Evolutionary conservation across 2,888 invertebrate genomes (phyloP).

Genomic region (Agrenia bidenticulata): DNA sequence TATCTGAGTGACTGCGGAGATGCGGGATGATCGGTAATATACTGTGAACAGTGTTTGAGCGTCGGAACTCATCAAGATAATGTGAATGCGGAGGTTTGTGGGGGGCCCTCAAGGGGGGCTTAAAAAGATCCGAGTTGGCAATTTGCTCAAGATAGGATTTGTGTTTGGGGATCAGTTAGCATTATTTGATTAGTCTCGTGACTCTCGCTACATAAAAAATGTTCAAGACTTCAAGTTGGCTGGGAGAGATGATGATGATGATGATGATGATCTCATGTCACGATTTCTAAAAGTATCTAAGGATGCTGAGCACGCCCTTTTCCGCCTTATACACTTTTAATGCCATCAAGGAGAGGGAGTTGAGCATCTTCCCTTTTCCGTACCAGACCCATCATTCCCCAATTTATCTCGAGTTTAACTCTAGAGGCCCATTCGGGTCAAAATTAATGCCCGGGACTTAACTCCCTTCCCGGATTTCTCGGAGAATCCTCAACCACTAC

Average conservation of each 20-base stretch:
- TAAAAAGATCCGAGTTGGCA: constrained; percentile 26
- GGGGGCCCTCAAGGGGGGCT: neutral
- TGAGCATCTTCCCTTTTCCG: neutral
- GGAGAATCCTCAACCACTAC: no score
- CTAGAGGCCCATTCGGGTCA: constrained; percentile 3
- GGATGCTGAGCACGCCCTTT: constrained; percentile 26
- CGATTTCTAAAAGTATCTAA: constrained; percentile 2
- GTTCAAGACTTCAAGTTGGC: neutral
- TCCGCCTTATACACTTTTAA: constrained; percentile 10
- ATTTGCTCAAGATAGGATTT: constrained; percentile 40
- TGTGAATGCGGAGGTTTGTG: neutral
- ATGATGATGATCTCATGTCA: no score
- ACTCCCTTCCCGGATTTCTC: no score
- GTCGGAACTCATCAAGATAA: neutral
- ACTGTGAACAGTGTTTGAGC: no score
- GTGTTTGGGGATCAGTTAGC: constrained; percentile 44
- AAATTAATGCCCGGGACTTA: constrained; percentile 1
- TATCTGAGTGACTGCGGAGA: no score
- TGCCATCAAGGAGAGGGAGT: neutral
- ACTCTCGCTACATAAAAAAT: no score
- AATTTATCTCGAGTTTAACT: neutral
- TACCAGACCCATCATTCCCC: neutral
- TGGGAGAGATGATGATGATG: no score
- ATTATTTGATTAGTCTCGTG: constrained; percentile 32
- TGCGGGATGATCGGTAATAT: no score